Percentiles rank a stretch among this genome's conserved stretches.
These are phyloP conservation scores for Drosophila affinis DNA, from an alignment of 2,888 invertebrate genomes.

Conservation along the genomic window DNA sequence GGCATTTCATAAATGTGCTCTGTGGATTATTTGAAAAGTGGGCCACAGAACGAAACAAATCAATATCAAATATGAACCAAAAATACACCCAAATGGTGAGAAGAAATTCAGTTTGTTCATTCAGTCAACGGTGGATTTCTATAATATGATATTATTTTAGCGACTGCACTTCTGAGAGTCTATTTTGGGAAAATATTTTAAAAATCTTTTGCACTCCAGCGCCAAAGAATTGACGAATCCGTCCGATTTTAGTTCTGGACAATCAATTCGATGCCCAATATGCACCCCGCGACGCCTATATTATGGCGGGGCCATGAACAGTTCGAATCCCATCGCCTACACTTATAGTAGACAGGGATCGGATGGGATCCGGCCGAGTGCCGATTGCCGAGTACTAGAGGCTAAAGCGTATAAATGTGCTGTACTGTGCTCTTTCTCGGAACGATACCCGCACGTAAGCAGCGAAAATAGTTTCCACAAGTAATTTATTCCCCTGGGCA, in stretches of 20 bases:
- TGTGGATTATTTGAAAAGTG: constrained; percentile 26
- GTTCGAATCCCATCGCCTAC: background rate
- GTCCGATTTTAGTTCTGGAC: constrained; percentile 1
- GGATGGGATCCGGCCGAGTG: constrained; percentile 3
- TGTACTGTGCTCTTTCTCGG: background rate
- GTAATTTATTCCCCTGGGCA: constrained; percentile 19
- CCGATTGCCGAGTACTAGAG: constrained; percentile 32
- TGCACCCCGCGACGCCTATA: constrained; percentile 27
- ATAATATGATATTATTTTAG: constrained; percentile 10
- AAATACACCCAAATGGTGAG: constrained; percentile 17
- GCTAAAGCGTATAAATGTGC: constrained; percentile 1
- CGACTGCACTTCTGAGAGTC: constrained; percentile 13
- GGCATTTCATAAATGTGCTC: constrained; percentile 14
- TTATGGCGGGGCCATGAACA: constrained; percentile 30
- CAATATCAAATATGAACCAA: constrained; percentile 6
- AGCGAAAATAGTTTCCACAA: constrained; percentile 62
- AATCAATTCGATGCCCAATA: constrained; percentile 27
- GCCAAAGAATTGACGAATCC: constrained; percentile 2
- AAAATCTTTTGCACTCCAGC: background rate
- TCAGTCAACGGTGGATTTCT: constrained; percentile 21
- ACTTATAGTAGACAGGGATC: constrained; percentile 23
- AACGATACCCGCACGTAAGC: constrained; percentile 57
- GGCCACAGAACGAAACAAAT: constrained; percentile 30
- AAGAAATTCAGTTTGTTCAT: constrained; percentile 2
- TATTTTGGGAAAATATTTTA: constrained; percentile 19